phyloP scores from a whole-genome alignment of 2,113 vertebrate species.

The Percina caprodes region DNA sequence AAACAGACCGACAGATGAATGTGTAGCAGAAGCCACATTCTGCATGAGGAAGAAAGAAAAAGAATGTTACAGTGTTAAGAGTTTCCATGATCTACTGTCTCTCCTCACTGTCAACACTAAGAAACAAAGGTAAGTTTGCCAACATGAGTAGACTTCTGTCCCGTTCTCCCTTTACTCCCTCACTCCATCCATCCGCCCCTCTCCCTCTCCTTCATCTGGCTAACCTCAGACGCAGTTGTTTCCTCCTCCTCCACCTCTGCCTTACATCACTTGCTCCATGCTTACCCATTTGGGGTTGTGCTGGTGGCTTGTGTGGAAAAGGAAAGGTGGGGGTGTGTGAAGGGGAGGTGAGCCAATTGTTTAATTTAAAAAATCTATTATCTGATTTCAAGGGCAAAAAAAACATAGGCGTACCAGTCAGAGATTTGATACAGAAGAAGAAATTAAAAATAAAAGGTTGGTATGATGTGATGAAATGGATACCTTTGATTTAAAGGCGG shows the following conservation, averaged over 20 bases:
- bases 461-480: slow-evolving; percentile 25
- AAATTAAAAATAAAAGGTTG: slow-evolving; percentile 20
- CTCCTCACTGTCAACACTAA: slow-evolving; percentile 25
- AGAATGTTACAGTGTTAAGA: slow-evolving; percentile 21
- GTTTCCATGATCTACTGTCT: slow-evolving; percentile 54
- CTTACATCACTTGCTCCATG: slow-evolving; percentile 77
- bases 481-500: neutral
- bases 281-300: slow-evolving; percentile 55
- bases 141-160: slow-evolving; percentile 45
- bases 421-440: slow-evolving; percentile 16
- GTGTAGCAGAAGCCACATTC: slow-evolving; percentile 21
- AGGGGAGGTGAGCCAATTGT: slow-evolving; percentile 63
- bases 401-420: neutral
- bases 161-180: slow-evolving; percentile 18
- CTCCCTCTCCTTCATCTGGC: slow-evolving; percentile 76
- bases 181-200: slow-evolving; percentile 30
- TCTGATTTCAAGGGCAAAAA: slow-evolving; percentile 38
- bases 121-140: slow-evolving; percentile 50
- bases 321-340: slow-evolving; percentile 32
- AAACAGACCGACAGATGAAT: slow-evolving; percentile 3
- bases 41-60: slow-evolving; percentile 4
- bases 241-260: slow-evolving; percentile 79
- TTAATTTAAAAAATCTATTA: slow-evolving; percentile 55
- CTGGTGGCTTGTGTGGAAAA: slow-evolving; percentile 46
- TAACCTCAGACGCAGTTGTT: slow-evolving; percentile 81